Percentiles rank a stretch among this genome's conserved stretches.
Conservation (phyloP, 2,797 vertebrate genomes). For the Benthosema pterotum region DNA sequence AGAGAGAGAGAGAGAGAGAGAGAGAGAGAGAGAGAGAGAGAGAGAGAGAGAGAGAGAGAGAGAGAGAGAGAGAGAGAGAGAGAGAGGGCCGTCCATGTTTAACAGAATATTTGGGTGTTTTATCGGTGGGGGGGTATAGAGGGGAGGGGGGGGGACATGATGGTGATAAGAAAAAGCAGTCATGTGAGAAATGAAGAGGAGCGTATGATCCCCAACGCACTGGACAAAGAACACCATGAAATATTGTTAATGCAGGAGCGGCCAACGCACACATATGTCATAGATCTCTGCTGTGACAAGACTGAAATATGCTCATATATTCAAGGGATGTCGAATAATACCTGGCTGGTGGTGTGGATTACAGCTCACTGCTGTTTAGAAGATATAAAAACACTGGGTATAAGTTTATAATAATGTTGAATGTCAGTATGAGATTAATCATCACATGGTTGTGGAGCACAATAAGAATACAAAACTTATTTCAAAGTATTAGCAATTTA, state of each 20-base stretch:
- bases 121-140: slow-evolving; percentile 82
- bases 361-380: slow-evolving; percentile 25
- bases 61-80: too few species aligned
- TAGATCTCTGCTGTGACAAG: slow-evolving; percentile 68
- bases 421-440: slow-evolving; percentile 38
- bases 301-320: slow-evolving; percentile 75
- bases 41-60: too few species aligned
- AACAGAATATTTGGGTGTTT: slow-evolving; percentile 86
- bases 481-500: too few species aligned
- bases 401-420: slow-evolving; percentile 22
- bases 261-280: slow-evolving; percentile 66
- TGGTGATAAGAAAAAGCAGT: slow-evolving; percentile 87
- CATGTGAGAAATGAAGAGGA: slow-evolving; percentile 90
- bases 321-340: slow-evolving; percentile 41
- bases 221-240: slow-evolving; percentile 73
- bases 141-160: slow-evolving; percentile 43
- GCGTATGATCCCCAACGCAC: slow-evolving; percentile 77
- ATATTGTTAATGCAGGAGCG: slow-evolving; percentile 69
- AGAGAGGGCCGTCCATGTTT: too few species aligned
- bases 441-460: too few species aligned
- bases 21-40: too few species aligned
- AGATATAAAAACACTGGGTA: slow-evolving; percentile 22
- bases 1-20: too few species aligned
- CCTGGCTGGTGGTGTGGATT: slow-evolving; percentile 25
- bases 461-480: too few species aligned